Base-by-base conservation (phyloP, 1,140 invertebrate species). In the Eriocheir sinensis region DNA sequence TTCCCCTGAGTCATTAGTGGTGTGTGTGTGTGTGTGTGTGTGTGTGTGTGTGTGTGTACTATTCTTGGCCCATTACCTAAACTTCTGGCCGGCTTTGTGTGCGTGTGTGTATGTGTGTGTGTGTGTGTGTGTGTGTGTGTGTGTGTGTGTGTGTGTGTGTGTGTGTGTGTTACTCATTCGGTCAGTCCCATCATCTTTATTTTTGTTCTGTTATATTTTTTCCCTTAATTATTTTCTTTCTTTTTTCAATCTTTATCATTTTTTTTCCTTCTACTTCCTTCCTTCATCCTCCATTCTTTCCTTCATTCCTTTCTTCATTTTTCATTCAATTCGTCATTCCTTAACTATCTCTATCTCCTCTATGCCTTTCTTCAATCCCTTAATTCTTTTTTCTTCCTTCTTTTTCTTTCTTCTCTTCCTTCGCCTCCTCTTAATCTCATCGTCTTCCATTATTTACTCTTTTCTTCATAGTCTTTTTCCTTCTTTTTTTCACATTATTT, bases 41-140 rank as follows among this genome's bases (percentile, higher is more conserved):
- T n/a, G n/a, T n/a, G n/a, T n/a, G n/a, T n/a, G n/a, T n/a, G n/a
- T n/a, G n/a, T n/a, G n/a, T n/a, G n/a, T n/a, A n/a, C n/a, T n/a
- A n/a, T n/a, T n/a, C n/a, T n/a, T n/a, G n/a, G n/a, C n/a, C n/a
- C n/a, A n/a, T n/a, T n/a, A n/a, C n/a, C 27, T 27, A 72, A 15
- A 72, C 12, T 27, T 72, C 60, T 27, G 3, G 27, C 3, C 79
- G 27, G 17, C 3, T n/a, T 3, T 21, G 79, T 80, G 79, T 80
- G 79, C 34, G 79, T 80, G 79, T 80, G 79, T 80, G 79, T 80
- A 32, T 80, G 79, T 80, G 79, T 80, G 79, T 80, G 79, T 80
- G 79, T 80, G 79, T 80, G 79, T 80, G 79, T 80, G 79, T 80
- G 79, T 80, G 79, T 80, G 79, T 80, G 79, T 80, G 79, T 80